Evolutionary conservation across 2,888 invertebrate species (phyloP).

Genomic region (Drosophila quasianomalipes): DNA sequence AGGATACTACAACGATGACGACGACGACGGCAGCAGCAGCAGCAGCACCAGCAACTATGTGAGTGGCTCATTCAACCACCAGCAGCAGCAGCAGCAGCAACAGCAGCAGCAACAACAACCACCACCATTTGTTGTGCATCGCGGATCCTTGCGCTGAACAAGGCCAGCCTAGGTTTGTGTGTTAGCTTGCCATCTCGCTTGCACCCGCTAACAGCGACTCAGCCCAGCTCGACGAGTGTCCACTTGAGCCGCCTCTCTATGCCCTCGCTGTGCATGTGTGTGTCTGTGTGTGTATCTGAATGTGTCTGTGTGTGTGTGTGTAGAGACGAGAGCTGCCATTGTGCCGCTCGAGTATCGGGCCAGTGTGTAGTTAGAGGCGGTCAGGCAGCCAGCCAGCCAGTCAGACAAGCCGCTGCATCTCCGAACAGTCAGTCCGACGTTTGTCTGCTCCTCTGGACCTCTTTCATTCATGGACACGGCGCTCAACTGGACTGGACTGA

Average conservation of each 20-base stretch:
- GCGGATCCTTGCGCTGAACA: slow-evolving; percentile 54
- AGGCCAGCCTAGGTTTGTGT: slow-evolving; percentile 38
- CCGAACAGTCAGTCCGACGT: not conserved
- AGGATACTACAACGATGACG: slow-evolving; percentile 59
- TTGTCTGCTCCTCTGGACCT: slow-evolving; percentile 21
- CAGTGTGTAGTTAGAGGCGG: slow-evolving; percentile 33
- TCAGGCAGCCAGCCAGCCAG: slow-evolving; percentile 50
- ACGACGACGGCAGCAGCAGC: slow-evolving; percentile 7
- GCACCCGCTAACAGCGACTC: slow-evolving; percentile 19
- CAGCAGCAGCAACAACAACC: slow-evolving; percentile 52
- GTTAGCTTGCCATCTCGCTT: slow-evolving; percentile 50
- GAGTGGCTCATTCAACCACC: slow-evolving; percentile 79
- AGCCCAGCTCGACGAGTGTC: slow-evolving; percentile 65
- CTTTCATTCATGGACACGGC: slow-evolving; percentile 31
- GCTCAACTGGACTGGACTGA: slow-evolving; percentile 15
- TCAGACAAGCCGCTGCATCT: slow-evolving; percentile 59
- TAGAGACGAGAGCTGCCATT: slow-evolving; percentile 53
- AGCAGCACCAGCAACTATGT: slow-evolving; percentile 52
- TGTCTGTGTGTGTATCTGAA: slow-evolving; percentile 22
- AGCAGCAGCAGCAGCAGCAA: slow-evolving; percentile 35
- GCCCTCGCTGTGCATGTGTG: slow-evolving; percentile 30
- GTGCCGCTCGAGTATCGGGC: slow-evolving; percentile 57
- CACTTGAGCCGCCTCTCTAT: slow-evolving; percentile 70
- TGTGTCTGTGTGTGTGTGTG: slow-evolving; percentile 13
- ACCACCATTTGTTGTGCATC: slow-evolving; percentile 57